Percentiles rank a stretch among this genome's conserved stretches.
Conservation (phyloP, 1,140 invertebrate species). For the Hydropsyche tenuis region DNA sequence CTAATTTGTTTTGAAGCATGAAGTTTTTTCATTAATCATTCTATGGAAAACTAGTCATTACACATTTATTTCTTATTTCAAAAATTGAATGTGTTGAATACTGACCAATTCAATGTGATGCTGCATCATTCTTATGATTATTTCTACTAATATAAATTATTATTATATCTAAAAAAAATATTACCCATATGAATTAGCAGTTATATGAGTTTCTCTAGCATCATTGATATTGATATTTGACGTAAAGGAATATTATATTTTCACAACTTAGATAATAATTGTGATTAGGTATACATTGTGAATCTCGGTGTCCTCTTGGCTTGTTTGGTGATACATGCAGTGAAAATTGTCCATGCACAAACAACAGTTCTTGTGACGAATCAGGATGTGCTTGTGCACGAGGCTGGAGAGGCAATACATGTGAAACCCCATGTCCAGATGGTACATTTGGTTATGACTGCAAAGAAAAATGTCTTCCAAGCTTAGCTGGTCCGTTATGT, state of each 20-base stretch:
- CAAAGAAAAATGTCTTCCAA: conserved; percentile 76
- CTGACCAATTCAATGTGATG: background rate
- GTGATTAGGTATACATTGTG: conserved; percentile 76
- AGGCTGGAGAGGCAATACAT: conserved; percentile 83
- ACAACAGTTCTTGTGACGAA: conserved; percentile 88
- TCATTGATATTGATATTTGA: no score
- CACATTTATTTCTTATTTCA: conserved; percentile 5
- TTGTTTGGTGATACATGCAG: conserved; percentile 81
- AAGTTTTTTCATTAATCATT: background rate
- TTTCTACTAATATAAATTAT: no score
- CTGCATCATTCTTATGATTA: no score
- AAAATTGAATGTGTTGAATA: background rate
- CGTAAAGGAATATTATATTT: background rate
- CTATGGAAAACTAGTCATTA: background rate
- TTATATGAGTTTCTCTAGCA: no score
- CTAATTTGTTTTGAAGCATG: background rate
- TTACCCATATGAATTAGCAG: no score
- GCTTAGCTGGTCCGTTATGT: conserved; percentile 46
- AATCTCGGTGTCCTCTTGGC: conserved; percentile 80
- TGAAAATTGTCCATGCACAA: conserved; percentile 79
- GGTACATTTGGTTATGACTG: conserved; percentile 85
- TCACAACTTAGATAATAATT: background rate
- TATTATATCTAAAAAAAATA: no score
- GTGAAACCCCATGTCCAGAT: conserved; percentile 73
- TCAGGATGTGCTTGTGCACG: conserved; percentile 80